phyloP scores from a whole-genome alignment of 2,888 invertebrate genomes.

The Diogma glabrata region DNA sequence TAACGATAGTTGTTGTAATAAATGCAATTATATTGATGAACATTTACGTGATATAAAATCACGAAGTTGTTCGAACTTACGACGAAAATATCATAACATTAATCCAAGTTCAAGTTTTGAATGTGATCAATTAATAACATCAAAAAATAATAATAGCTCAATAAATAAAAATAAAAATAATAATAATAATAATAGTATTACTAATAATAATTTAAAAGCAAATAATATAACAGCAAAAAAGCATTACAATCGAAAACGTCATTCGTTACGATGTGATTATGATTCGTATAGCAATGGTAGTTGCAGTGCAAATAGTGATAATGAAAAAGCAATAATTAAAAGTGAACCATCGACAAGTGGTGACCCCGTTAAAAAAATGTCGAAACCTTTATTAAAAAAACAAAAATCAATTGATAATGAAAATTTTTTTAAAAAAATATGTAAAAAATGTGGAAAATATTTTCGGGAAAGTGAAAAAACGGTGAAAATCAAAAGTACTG shows the following conservation, averaged over 20 bases:
- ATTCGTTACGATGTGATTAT: not conserved
- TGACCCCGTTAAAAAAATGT: not conserved
- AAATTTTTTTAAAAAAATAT: constrained; percentile 5
- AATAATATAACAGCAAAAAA: too few relatives aligned
- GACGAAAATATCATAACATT: not conserved
- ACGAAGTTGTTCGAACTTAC: constrained; percentile 1
- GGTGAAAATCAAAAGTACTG: constrained; percentile 6
- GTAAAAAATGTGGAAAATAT: constrained; percentile 8
- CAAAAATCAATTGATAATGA: constrained; percentile 5
- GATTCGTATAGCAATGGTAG: not conserved
- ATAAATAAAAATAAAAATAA: constrained; percentile 4
- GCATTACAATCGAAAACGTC: too few relatives aligned
- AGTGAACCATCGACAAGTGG: too few relatives aligned
- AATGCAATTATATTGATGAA: too few relatives aligned
- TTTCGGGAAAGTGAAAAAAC: constrained; percentile 7
- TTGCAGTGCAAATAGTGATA: too few relatives aligned
- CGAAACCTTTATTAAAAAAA: constrained; percentile 1
- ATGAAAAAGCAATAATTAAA: too few relatives aligned
- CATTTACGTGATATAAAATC: not conserved
- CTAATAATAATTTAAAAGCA: not conserved
- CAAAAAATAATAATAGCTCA: not conserved
- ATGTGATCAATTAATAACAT: too few relatives aligned
- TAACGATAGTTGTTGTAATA: not conserved
- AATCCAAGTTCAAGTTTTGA: constrained; percentile 9
- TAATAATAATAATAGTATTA: constrained; percentile 9